phyloP scores from a whole-genome alignment of 2,113 vertebrate genomes.

The Lampris incognitus region DNA sequence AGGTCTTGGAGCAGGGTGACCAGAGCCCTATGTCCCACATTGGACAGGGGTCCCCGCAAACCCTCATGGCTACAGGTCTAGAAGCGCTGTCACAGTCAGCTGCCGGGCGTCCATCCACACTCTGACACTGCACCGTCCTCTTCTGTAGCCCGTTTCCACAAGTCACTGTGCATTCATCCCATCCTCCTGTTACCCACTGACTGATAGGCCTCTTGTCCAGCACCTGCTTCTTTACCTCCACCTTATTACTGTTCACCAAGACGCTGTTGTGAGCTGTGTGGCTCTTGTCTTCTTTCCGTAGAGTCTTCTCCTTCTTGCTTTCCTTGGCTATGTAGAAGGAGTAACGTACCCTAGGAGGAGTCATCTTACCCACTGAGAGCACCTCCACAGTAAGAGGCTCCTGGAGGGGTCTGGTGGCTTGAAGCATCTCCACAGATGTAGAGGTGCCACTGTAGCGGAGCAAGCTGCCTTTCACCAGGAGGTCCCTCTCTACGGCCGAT shows the following conservation, averaged over 20 bases:
- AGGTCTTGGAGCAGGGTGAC: conserved; percentile 94
- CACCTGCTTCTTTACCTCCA: conserved; percentile 76
- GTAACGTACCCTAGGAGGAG: conserved; percentile 93
- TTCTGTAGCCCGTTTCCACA: conserved; percentile 91
- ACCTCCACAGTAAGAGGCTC: conserved; percentile 93
- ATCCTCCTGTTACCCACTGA: conserved; percentile 88
- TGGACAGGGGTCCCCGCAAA: conserved; percentile 92
- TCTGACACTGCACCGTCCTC: conserved; percentile 87
- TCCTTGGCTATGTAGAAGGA: conserved; percentile 93
- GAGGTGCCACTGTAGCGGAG: conserved; percentile 93
- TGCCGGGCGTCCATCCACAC: conserved; percentile 77
- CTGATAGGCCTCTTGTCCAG: conserved; percentile 70
- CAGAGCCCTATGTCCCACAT: conserved; percentile 88
- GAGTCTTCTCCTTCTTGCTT: conserved; percentile 86
- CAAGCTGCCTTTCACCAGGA: conserved; percentile 91
- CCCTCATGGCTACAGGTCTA: conserved; percentile 81
- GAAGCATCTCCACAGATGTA: conserved; percentile 89
- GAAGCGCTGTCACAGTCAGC: conserved; percentile 81
- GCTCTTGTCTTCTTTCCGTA: conserved; percentile 79
- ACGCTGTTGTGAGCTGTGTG: conserved; percentile 85
- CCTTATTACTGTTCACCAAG: conserved; percentile 77
- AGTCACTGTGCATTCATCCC: conserved; percentile 89
- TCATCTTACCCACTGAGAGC: conserved; percentile 96
- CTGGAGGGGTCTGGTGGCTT: conserved; percentile 88
- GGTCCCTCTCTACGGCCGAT: conserved; percentile 92